Conservation (phyloP, 2,888 invertebrate species). For the Dicyrtomina minuta region DNA sequence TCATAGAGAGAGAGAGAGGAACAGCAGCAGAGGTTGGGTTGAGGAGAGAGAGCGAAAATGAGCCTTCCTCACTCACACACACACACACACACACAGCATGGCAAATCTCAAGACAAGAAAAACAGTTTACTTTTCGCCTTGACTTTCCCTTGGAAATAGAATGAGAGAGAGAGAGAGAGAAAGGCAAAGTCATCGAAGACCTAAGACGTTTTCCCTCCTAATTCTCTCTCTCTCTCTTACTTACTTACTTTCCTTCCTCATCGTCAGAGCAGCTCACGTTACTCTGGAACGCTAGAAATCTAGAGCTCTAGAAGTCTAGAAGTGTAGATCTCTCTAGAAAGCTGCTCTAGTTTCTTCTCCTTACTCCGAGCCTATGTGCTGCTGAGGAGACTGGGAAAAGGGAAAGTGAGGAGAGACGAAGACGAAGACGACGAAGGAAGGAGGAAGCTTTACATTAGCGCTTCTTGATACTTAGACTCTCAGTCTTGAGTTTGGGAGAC, state of each 20-base stretch:
- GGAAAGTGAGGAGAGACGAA: too few relatives aligned
- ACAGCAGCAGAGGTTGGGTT: not conserved
- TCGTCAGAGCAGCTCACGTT: not conserved
- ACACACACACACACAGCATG: too few relatives aligned
- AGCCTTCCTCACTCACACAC: too few relatives aligned
- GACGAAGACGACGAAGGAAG: slow-evolving; percentile 1
- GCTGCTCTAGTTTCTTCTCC: not conserved
- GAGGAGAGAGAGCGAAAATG: not conserved
- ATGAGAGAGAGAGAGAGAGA: not conserved
- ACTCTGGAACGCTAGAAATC: not conserved
- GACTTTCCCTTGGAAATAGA: not conserved
- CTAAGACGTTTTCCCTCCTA: not conserved
- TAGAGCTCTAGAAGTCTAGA: too few relatives aligned
- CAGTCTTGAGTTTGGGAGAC: too few relatives aligned
- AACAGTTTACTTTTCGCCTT: too few relatives aligned
- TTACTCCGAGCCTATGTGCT: not conserved
- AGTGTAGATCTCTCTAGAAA: too few relatives aligned
- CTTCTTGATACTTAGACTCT: slow-evolving; percentile 14
- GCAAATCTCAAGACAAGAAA: not conserved
- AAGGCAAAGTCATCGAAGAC: slow-evolving; percentile 13
- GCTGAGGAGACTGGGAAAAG: slow-evolving; percentile 1
- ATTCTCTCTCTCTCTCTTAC: slow-evolving; percentile 3
- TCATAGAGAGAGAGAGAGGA: not conserved
- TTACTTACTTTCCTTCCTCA: not conserved
- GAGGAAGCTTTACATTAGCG: slow-evolving; percentile 5